A percentile compares a stretch with the other conserved stretches of the same genome.
phyloP scores from a whole-genome alignment of 2,888 invertebrate genomes.

The Gnatocerus cornutus region DNA sequence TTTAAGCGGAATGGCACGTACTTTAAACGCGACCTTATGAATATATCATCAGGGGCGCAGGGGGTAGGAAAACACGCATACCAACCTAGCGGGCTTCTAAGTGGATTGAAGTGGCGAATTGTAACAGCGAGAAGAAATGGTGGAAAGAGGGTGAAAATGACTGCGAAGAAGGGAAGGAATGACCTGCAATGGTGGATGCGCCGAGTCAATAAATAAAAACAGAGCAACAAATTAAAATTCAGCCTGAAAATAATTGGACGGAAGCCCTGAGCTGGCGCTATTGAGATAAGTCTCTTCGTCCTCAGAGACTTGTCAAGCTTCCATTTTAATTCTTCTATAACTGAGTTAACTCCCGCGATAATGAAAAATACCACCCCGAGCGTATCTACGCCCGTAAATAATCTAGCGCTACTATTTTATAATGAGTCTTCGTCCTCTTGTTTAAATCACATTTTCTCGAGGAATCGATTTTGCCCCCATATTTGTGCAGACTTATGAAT shows the following conservation, averaged over 20 bases:
- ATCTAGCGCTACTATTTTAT: constrained; percentile 20
- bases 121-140: too few species aligned
- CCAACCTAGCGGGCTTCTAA: constrained; percentile 19
- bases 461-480: constrained; percentile 14
- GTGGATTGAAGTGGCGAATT: constrained; percentile 20
- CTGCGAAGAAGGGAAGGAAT: too few species aligned
- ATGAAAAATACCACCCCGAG: constrained; percentile 34
- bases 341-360: constrained; percentile 23
- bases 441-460: constrained; percentile 17
- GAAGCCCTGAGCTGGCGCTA: background rate
- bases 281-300: constrained; percentile 2
- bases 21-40: constrained; percentile 46
- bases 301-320: constrained; percentile 16
- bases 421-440: constrained; percentile 19
- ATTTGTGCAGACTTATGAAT: constrained; percentile 27
- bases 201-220: too few species aligned
- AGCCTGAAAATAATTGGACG: background rate
- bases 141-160: too few species aligned
- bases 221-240: too few species aligned
- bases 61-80: constrained; percentile 4
- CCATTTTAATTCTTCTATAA: constrained; percentile 32
- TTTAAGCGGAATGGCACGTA: constrained; percentile 43
- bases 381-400: constrained; percentile 20
- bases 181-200: too few species aligned
- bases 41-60: constrained; percentile 37